Evolutionary conservation across 2,888 invertebrate species (phyloP), one percentile per base, ranked within the genome.

Genomic region (Drosophila nigritarsus): DNA sequence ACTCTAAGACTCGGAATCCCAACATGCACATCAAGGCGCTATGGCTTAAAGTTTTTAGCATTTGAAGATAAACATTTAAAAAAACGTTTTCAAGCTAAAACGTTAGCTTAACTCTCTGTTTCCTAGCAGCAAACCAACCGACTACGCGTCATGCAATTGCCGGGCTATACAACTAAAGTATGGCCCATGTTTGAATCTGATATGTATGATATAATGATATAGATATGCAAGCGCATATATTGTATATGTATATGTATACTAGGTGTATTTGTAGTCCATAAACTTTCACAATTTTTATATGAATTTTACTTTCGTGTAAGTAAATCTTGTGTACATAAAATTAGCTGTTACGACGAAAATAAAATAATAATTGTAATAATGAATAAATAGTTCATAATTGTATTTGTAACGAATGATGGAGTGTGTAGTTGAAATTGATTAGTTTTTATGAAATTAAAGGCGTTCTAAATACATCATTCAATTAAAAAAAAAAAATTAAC

Each of bases 291-390:
- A 73, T 65, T 78, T 85, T 80, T 80, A 78, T 80, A 86, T 71
- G 72, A 78, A 78, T 82, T 85, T 89, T 85, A 72, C 80, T 73
- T 78, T 63, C 45, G 53, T 81, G 76, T 80, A 87, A 87, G 87
- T 73, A 78, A 80, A 71, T 61, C 71, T 76, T 73, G 58, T 86
- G 89, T 85, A 85, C 48, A 87, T 84, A 84, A 55, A 60, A 60
- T 36, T 83, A 82, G 73, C 29, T 50, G 36, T 30, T 83, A 83
- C 56, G 55, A 50, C 34, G 20, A 36, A 24, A 24, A 3, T 34
- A 18, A 56, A 71, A 63, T 54, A 56, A 55, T 66, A 55, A 66
- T 72, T 67, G 34, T 74, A 69, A 68, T 65, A 53, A 70, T 58
- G 18, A 76, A 70, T 50, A 65, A 61, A 30, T 85, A 85, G 87